Evolutionary conservation across 2,797 vertebrate genomes (phyloP).

Genomic region (Anas georgica): DNA sequence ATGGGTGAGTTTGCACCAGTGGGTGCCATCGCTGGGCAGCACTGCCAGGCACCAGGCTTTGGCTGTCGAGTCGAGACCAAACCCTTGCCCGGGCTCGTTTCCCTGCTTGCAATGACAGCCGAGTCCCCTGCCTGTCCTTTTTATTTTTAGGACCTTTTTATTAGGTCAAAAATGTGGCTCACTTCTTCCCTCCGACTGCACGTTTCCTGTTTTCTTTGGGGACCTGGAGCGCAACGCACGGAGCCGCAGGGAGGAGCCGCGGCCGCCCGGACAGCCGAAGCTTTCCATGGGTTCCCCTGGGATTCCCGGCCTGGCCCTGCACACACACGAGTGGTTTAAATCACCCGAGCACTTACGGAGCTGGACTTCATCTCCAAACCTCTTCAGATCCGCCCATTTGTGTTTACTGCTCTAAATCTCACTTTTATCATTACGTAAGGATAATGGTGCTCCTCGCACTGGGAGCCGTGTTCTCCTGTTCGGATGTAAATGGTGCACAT

Average conservation of each 20-base stretch:
- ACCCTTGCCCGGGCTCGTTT: not conserved
- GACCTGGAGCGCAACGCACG: not conserved
- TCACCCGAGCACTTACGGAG: not conserved
- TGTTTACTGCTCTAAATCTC: not conserved
- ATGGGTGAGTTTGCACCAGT: constrained; percentile 46
- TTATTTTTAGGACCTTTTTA: not conserved
- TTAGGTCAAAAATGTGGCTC: not conserved
- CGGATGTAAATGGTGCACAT: not conserved
- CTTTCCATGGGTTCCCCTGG: not conserved
- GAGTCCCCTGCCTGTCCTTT: not conserved
- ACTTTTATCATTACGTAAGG: not conserved
- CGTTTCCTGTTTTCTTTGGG: constrained; percentile 36
- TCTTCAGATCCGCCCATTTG: not conserved
- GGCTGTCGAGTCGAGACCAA: not conserved
- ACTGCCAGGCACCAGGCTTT: not conserved
- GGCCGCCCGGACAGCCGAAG: not conserved
- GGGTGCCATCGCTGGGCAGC: not conserved
- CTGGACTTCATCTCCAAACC: not conserved
- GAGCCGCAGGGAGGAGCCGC: not conserved
- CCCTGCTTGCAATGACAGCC: no score
- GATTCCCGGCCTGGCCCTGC: not conserved
- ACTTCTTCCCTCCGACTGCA: not conserved
- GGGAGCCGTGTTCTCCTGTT: not conserved
- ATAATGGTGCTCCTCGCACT: not conserved
- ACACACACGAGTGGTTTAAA: not conserved